Percentiles rank a stretch among this genome's conserved stretches.
These are phyloP conservation scores for Parauchenoglanis punctatus DNA, from an alignment of 2,797 vertebrate genomes.

Conservation along the genomic window DNA sequence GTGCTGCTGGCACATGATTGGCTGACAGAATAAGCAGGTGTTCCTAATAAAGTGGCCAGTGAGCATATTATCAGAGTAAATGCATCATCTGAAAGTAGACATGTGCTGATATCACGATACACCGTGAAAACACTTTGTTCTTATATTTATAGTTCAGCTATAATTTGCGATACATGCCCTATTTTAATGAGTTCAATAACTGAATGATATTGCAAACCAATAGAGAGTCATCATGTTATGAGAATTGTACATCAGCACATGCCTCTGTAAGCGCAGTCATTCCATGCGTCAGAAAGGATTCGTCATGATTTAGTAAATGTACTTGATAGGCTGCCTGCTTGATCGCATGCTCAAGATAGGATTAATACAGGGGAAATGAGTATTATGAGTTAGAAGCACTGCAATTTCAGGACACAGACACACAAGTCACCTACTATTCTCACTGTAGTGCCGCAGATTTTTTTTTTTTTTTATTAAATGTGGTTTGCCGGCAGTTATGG, in stretches of 20 bases:
- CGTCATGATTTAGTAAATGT: neutral
- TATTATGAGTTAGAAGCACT: constrained; percentile 55
- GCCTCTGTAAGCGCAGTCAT: neutral
- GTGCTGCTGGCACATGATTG: neutral
- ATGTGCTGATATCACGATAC: neutral
- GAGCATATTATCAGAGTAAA: neutral
- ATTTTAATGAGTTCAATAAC: neutral
- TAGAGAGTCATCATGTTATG: neutral
- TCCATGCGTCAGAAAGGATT: constrained; percentile 13
- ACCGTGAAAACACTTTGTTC: neutral
- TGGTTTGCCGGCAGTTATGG: constrained; percentile 45
- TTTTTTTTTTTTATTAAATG: neutral
- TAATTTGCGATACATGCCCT: neutral
- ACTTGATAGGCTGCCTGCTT: neutral
- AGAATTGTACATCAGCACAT: neutral
- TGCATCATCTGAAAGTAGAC: neutral
- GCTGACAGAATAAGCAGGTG: neutral
- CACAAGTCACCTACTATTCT: constrained; percentile 71
- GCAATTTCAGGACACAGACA: constrained; percentile 63
- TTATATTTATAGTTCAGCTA: neutral
- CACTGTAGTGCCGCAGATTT: neutral
- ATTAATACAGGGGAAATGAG: neutral
- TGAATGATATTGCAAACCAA: neutral
- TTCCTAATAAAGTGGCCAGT: neutral
- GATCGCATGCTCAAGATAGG: constrained; percentile 46